These are phyloP conservation scores for Polia nebulosa DNA, from an alignment of 2,888 invertebrate species.

Conservation along the genomic window DNA sequence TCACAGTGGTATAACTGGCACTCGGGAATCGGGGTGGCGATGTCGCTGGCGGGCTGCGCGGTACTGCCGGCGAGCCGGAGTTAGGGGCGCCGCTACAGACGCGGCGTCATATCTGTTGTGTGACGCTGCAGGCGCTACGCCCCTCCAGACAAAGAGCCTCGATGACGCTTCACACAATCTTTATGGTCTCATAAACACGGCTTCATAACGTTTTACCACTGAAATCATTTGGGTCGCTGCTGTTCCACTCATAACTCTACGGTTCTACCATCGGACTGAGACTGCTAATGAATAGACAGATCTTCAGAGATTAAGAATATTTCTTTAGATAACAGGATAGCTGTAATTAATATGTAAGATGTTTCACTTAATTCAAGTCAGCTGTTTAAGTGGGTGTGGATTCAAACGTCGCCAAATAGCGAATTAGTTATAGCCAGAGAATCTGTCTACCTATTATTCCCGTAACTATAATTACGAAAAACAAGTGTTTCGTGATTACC, in stretches of 20 bases:
- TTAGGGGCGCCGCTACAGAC: conserved; percentile 57
- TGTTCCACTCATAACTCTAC: conserved; percentile 10
- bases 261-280: conserved; percentile 1
- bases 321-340: not conserved
- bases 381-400: conserved; percentile 40
- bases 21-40: conserved; percentile 76
- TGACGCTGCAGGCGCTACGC: conserved; percentile 54
- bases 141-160: conserved; percentile 55
- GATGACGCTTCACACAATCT: conserved; percentile 44
- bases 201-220: conserved; percentile 17
- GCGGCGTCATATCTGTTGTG: conserved; percentile 47
- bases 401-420: conserved; percentile 9
- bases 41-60: conserved; percentile 67
- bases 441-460: not conserved
- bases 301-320: not conserved
- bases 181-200: conserved; percentile 25
- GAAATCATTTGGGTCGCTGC: conserved; percentile 14
- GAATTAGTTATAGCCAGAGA: not conserved
- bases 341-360: conserved; percentile 1
- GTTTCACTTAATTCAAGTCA: conserved; percentile 29
- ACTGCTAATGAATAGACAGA: conserved; percentile 10
- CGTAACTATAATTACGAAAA: not conserved
- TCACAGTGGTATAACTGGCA: conserved; percentile 67
- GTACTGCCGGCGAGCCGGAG: conserved; percentile 61
- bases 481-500: not conserved